Conservation (phyloP, 2,888 invertebrate genomes). For the Vandiemenella viatica region DNA sequence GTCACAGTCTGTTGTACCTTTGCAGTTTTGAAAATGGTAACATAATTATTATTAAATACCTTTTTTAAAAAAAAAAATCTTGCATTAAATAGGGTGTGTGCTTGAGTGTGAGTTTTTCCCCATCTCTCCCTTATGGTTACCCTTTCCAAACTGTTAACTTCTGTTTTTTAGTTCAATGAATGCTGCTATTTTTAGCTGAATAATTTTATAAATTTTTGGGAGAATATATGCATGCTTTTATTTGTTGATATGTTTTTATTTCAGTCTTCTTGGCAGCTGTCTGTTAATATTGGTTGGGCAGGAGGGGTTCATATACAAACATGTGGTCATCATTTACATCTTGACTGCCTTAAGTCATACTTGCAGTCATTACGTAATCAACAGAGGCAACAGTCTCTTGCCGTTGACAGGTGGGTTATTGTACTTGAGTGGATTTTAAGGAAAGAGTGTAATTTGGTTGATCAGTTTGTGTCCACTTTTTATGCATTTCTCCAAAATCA, state of each 20-base stretch:
- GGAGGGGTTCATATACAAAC: constrained; percentile 88
- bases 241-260: constrained; percentile 15
- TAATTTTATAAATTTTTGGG: too few relatives aligned
- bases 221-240: too few relatives aligned
- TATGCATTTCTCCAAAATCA: too few relatives aligned
- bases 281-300: constrained; percentile 72
- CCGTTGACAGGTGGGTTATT: constrained; percentile 44
- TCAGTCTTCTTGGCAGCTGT: constrained; percentile 61
- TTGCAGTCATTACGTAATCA: constrained; percentile 67
- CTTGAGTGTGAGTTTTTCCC: too few relatives aligned
- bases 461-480: too few relatives aligned
- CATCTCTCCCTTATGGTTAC: too few relatives aligned
- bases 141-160: too few relatives aligned
- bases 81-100: too few relatives aligned
- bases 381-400: constrained; percentile 57
- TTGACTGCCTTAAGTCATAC: constrained; percentile 86
- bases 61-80: background rate
- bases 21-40: too few relatives aligned
- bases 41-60: background rate
- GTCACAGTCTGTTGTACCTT: background rate
- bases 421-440: background rate
- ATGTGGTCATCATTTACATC: constrained; percentile 93
- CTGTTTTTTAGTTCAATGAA: too few relatives aligned
- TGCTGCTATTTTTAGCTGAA: too few relatives aligned
- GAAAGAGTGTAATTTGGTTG: too few relatives aligned